These are phyloP conservation scores for Hiodon alosoides DNA, from an alignment of 2,113 vertebrate genomes.

Conservation along the genomic window DNA sequence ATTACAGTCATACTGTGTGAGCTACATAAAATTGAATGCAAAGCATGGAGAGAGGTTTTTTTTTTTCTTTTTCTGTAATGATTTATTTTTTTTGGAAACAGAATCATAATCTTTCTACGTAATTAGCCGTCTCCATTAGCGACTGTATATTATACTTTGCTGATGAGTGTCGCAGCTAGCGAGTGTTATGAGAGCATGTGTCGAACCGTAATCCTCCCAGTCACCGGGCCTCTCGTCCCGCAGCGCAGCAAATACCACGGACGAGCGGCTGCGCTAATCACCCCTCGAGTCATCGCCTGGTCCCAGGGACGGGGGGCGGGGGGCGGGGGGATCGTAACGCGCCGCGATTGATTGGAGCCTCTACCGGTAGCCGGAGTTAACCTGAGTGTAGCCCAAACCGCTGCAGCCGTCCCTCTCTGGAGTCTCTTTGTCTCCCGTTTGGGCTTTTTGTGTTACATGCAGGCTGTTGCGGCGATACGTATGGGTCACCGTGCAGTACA, in stretches of 20 bases:
- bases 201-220: constrained; percentile 19
- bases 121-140: constrained; percentile 25
- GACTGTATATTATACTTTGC: neutral
- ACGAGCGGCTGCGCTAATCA: constrained; percentile 24
- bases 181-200: neutral
- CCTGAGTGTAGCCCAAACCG: neutral
- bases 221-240: constrained; percentile 10
- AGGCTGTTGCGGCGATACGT: no score
- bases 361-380: constrained; percentile 19
- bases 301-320: constrained; percentile 1
- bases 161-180: neutral
- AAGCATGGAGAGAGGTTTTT: no score
- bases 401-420: no score
- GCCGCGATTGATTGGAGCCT: constrained; percentile 33
- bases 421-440: no score
- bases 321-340: constrained; percentile 17
- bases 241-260: constrained; percentile 13
- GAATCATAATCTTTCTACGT: constrained; percentile 9
- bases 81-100: constrained; percentile 21
- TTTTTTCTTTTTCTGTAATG: constrained; percentile 27
- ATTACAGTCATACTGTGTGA: no score
- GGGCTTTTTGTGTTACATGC: neutral
- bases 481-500: no score
- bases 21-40: no score
- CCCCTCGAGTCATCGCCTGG: constrained; percentile 9